Evolutionary conservation across 2,797 vertebrate species (phyloP).

Genomic region (Clarias platycephalus): DNA sequence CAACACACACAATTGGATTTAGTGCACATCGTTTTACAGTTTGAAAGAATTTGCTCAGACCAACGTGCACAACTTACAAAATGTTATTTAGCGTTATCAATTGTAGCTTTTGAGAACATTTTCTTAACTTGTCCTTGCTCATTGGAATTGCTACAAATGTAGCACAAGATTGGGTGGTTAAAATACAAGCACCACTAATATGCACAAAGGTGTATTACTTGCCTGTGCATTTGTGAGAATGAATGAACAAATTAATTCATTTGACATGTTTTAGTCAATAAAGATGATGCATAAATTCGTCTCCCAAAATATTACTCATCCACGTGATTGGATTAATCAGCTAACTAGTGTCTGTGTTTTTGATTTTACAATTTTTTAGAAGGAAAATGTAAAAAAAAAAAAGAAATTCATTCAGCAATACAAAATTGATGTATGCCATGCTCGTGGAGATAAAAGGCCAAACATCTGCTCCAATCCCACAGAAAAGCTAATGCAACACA

Average conservation of each 20-base stretch:
- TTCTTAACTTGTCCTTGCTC: background rate
- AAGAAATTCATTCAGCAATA: background rate
- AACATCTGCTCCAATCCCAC: too few species aligned
- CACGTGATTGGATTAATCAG: background rate
- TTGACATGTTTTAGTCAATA: background rate
- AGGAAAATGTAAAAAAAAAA: background rate
- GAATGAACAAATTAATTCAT: background rate
- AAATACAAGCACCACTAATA: background rate
- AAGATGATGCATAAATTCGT: background rate
- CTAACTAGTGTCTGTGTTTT: background rate
- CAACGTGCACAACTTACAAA: background rate
- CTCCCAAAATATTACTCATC: background rate
- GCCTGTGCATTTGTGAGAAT: background rate
- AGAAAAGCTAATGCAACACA: too few species aligned
- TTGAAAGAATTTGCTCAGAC: background rate
- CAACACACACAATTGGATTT: slow-evolving; percentile 4
- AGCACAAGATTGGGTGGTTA: background rate
- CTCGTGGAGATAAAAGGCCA: background rate
- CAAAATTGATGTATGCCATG: too few species aligned
- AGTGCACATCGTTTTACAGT: background rate
- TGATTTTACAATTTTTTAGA: background rate
- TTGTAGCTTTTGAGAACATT: background rate
- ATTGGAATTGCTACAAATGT: background rate
- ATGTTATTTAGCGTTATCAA: background rate
- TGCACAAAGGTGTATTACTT: background rate